Percentiles rank a stretch among this genome's conserved stretches.
Conservation (phyloP, 2,113 vertebrate genomes). For the Lagopus muta region DNA sequence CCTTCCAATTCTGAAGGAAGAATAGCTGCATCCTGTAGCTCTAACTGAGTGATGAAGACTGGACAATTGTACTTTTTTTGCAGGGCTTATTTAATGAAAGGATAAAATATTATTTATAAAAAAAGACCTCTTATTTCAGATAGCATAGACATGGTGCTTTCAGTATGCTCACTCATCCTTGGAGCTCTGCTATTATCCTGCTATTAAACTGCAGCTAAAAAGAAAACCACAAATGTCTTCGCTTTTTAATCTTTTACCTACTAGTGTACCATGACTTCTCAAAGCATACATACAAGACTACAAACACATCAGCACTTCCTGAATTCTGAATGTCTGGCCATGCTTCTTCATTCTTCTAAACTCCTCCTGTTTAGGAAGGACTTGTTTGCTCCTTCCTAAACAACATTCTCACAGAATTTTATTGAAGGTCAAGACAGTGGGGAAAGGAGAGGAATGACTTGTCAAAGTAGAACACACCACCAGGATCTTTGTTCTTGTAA, state of each 20-base stretch:
- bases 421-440: background rate
- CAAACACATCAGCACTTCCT: background rate
- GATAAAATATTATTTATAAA: background rate
- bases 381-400: background rate
- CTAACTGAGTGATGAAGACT: background rate
- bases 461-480: background rate
- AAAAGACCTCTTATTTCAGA: background rate
- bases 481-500: background rate
- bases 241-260: background rate
- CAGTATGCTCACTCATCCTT: background rate
- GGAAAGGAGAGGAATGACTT: background rate
- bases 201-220: background rate
- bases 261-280: background rate
- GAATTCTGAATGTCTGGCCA: background rate
- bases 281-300: background rate
- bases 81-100: background rate
- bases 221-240: background rate
- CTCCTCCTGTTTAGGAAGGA: too few species aligned
- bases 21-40: background rate
- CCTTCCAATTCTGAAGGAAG: background rate
- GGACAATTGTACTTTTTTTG: background rate
- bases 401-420: accelerated
- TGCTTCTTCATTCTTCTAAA: background rate
- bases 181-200: background rate
- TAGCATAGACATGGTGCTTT: background rate